These are phyloP conservation scores for Lordiphosa andalusiaca DNA, from an alignment of 2,888 invertebrate species.

Conservation along the genomic window DNA sequence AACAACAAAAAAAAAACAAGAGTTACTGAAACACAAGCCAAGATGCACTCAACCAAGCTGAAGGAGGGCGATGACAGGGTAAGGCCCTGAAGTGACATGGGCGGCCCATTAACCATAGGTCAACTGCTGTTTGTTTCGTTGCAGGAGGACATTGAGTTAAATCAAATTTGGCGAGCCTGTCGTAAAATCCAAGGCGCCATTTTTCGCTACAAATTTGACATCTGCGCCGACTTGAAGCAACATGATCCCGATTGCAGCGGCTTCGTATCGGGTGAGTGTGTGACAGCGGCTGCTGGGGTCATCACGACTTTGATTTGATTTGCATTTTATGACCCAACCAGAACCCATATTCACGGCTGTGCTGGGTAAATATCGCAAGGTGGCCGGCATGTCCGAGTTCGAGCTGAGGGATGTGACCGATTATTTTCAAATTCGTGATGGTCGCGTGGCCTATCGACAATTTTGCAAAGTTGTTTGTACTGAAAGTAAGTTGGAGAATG, in stretches of 20 bases:
- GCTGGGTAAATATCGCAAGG: slow-evolving; percentile 84
- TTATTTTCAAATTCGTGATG: slow-evolving; percentile 90
- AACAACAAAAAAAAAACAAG: slow-evolving; percentile 32
- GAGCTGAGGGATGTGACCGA: slow-evolving; percentile 88
- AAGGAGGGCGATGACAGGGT: slow-evolving; percentile 68
- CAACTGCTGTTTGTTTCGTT: not conserved
- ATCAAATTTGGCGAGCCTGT: slow-evolving; percentile 89
- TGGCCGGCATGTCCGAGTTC: slow-evolving; percentile 86
- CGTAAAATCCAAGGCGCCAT: slow-evolving; percentile 89
- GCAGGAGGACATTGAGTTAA: slow-evolving; percentile 79
- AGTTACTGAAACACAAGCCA: slow-evolving; percentile 35
- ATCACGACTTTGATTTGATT: slow-evolving; percentile 18
- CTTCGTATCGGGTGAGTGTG: slow-evolving; percentile 84
- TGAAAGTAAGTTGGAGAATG: slow-evolving; percentile 59
- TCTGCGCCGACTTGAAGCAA: slow-evolving; percentile 86
- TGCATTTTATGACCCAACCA: slow-evolving; percentile 68
- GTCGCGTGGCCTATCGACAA: slow-evolving; percentile 88
- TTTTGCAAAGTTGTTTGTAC: slow-evolving; percentile 86
- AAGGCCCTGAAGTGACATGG: slow-evolving; percentile 21
- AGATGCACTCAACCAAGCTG: slow-evolving; percentile 59
- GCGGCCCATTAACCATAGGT: slow-evolving; percentile 8
- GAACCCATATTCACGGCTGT: slow-evolving; percentile 88
- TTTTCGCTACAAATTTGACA: slow-evolving; percentile 86
- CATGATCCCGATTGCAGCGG: slow-evolving; percentile 86
- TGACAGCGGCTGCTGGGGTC: slow-evolving; percentile 7